Evolutionary conservation across 2,888 invertebrate species (phyloP).

Genomic region (Carpatolechia fugitivella): DNA sequence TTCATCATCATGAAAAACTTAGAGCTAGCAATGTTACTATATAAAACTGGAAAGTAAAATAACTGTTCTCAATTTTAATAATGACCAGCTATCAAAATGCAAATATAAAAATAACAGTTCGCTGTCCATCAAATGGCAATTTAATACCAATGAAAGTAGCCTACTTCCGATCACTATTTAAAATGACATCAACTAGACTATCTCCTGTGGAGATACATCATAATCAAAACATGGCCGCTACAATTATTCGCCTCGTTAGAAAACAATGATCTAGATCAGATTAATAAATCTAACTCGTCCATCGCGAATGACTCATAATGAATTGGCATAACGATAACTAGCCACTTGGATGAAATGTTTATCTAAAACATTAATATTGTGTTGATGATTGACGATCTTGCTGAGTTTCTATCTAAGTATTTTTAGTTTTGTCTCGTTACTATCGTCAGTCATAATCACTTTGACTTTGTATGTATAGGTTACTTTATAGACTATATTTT

Average conservation of each 20-base stretch:
- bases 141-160: slow-evolving; percentile 14
- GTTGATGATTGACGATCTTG: no score
- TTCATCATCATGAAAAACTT: no score
- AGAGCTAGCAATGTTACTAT: no score
- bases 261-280: slow-evolving; percentile 30
- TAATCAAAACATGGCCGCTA: slow-evolving; percentile 31
- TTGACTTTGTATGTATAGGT: no score
- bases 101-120: not conserved
- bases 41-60: no score
- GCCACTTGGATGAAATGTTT: not conserved
- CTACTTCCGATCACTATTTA: slow-evolving; percentile 20
- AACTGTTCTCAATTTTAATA: no score
- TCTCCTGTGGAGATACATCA: slow-evolving; percentile 23
- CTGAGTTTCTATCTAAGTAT: no score
- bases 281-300: slow-evolving; percentile 30
- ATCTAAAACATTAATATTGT: no score
- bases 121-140: not conserved
- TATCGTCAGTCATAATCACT: no score
- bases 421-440: no score
- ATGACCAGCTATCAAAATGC: not conserved
- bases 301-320: slow-evolving; percentile 8
- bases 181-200: slow-evolving; percentile 26
- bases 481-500: no score
- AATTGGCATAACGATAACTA: not conserved
- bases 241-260: slow-evolving; percentile 27